Percentiles rank a stretch among this genome's conserved stretches.
phyloP scores from a whole-genome alignment of 2,888 invertebrate genomes.

The Steinernema hermaphroditum region DNA sequence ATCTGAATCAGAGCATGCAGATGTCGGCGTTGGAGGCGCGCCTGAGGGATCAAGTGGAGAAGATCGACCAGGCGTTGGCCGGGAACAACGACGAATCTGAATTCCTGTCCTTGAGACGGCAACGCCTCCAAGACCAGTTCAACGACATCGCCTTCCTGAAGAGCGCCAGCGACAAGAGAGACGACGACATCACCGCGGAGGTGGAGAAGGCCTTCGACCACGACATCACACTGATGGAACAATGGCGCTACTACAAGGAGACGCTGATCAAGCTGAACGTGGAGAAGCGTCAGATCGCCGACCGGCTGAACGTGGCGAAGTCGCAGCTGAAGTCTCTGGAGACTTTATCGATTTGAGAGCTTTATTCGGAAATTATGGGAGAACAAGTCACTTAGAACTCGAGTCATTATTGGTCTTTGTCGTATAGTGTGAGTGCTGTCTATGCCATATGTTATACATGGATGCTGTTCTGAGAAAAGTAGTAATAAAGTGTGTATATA shows the following conservation, averaged over 20 bases:
- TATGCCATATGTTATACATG: constrained; percentile 12
- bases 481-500: constrained; percentile 27
- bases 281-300: constrained; percentile 28
- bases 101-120: constrained; percentile 10
- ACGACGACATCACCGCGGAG: background rate
- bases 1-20: constrained; percentile 16
- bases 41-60: constrained; percentile 1
- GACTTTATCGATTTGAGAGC: constrained; percentile 13
- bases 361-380: constrained; percentile 23
- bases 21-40: constrained; percentile 14
- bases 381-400: constrained; percentile 16
- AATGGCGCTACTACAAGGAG: constrained; percentile 30
- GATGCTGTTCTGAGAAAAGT: background rate
- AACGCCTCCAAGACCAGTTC: constrained; percentile 23
- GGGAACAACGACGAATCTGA: constrained; percentile 11
- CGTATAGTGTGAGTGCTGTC: constrained; percentile 7
- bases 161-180: constrained; percentile 5
- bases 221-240: background rate
- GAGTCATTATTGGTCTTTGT: constrained; percentile 12
- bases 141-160: constrained; percentile 23
- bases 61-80: constrained; percentile 25
- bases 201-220: background rate
- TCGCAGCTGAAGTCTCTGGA: constrained; percentile 28
- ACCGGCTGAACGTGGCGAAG: constrained; percentile 25
- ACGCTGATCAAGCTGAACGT: constrained; percentile 31